A percentile compares a stretch with the other conserved stretches of the same genome.
phyloP scores from a whole-genome alignment of 2,113 vertebrate genomes.

The Ochotona curzoniae region DNA sequence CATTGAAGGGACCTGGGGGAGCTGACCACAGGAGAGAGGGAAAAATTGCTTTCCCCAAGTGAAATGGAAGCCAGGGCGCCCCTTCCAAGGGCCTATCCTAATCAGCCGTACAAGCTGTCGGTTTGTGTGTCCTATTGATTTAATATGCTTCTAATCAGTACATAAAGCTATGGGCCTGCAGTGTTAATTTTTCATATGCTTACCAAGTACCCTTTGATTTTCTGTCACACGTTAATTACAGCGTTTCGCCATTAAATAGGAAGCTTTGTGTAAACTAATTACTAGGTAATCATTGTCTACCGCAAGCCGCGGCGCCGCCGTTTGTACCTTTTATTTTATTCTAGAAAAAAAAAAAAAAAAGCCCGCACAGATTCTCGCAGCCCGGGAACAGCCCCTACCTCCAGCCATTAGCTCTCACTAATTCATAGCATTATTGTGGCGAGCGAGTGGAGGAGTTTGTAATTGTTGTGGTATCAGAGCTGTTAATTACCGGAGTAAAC shows the following conservation, averaged over 20 bases:
- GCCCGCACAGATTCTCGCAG: conserved; percentile 90
- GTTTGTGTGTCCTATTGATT: conserved; percentile 94
- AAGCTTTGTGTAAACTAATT: conserved; percentile 99
- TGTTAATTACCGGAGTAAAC: conserved; percentile 99
- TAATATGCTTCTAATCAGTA: conserved; percentile 94
- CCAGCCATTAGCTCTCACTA: conserved; percentile 97
- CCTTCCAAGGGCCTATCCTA: conserved; percentile 76
- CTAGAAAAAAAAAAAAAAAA: conserved; percentile 81
- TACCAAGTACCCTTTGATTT: conserved; percentile 99
- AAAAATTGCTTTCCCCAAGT: conserved; percentile 72
- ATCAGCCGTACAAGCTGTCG: conserved; percentile 90
- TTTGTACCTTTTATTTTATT: conserved; percentile 97
- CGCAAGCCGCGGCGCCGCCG: conserved; percentile 89
- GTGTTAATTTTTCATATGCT: conserved; percentile 97
- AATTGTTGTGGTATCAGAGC: conserved; percentile 98
- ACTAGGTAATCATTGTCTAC: conserved; percentile 98
- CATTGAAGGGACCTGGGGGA: conserved; percentile 23
- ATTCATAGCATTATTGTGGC: conserved; percentile 94
- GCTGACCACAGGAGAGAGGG: conserved; percentile 75
- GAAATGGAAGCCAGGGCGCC: conserved; percentile 70
- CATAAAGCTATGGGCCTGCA: conserved; percentile 93
- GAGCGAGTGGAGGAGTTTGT: conserved; percentile 91
- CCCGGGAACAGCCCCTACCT: conserved; percentile 92
- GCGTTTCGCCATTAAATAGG: conserved; percentile 98
- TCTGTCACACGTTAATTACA: conserved; percentile 99